phyloP scores from a whole-genome alignment of 2,113 vertebrate species.

The Monopterus albus region DNA sequence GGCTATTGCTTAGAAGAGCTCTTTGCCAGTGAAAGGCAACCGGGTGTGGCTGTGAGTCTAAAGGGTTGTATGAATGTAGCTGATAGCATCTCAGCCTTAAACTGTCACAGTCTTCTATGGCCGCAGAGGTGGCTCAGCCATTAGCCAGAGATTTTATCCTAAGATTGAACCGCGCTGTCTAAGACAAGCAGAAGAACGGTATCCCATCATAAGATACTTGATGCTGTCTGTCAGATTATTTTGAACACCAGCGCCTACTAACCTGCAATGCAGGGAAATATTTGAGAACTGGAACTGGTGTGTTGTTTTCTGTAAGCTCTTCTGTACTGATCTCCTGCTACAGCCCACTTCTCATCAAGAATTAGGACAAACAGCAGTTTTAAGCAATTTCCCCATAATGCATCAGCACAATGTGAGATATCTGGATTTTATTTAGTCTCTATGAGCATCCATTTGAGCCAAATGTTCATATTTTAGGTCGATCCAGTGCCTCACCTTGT shows the following conservation, averaged over 20 bases:
- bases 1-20: slow-evolving; percentile 34
- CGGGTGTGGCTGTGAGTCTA: slow-evolving; percentile 43
- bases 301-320: not conserved
- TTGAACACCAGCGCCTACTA: not conserved
- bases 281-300: slow-evolving; percentile 5
- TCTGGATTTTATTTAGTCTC: too few relatives aligned
- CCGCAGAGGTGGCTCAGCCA: slow-evolving; percentile 64
- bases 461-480: not conserved
- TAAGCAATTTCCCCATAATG: too few relatives aligned
- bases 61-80: slow-evolving; percentile 34
- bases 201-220: not conserved
- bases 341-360: not conserved
- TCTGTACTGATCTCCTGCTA: not conserved
- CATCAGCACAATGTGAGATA: too few relatives aligned
- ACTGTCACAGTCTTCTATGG: slow-evolving; percentile 30
- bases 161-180: not conserved
- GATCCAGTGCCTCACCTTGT: slow-evolving; percentile 1
- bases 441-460: not conserved
- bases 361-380: not conserved
- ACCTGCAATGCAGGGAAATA: slow-evolving; percentile 15
- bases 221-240: slow-evolving; percentile 6
- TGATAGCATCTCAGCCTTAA: slow-evolving; percentile 40
- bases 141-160: slow-evolving; percentile 30
- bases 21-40: slow-evolving; percentile 42
- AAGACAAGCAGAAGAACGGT: slow-evolving; percentile 8